Conservation (phyloP, 2,797 vertebrate genomes). For the Notolabrus celidotus region DNA sequence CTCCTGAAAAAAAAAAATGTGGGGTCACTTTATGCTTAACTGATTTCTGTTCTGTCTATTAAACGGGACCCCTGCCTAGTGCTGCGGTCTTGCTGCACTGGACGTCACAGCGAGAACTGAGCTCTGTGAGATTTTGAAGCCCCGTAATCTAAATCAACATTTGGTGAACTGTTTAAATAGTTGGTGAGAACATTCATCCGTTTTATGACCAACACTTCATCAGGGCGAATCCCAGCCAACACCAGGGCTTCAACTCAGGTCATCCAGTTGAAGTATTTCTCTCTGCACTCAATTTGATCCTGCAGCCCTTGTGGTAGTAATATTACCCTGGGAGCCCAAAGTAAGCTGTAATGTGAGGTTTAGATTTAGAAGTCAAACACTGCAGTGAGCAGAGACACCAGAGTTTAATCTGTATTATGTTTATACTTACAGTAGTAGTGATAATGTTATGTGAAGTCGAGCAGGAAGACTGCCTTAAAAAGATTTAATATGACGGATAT, state of each 20-base stretch:
- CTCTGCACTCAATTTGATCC: slow-evolving; percentile 25
- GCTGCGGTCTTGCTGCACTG: slow-evolving; percentile 2
- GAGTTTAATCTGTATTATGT: background rate
- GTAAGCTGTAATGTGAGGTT: slow-evolving; percentile 25
- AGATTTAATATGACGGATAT: background rate
- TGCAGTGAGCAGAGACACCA: background rate
- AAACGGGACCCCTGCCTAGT: slow-evolving; percentile 8
- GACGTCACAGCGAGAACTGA: slow-evolving; percentile 12
- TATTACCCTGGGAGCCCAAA: slow-evolving; percentile 9
- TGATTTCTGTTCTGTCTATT: slow-evolving; percentile 44
- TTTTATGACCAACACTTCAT: slow-evolving; percentile 67
- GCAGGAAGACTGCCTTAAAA: background rate
- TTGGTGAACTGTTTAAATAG: slow-evolving; percentile 51
- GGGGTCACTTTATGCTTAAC: slow-evolving; percentile 9
- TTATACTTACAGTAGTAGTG: background rate
- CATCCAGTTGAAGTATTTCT: slow-evolving; percentile 28
- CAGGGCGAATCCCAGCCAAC: slow-evolving; percentile 28
- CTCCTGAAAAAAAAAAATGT: slow-evolving; percentile 4
- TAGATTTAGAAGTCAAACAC: background rate
- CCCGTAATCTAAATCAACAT: slow-evolving; percentile 43
- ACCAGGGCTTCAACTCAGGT: slow-evolving; percentile 12
- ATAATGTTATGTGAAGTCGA: no score
- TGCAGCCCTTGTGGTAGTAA: slow-evolving; percentile 24
- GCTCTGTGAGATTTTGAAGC: slow-evolving; percentile 13
- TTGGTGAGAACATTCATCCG: slow-evolving; percentile 34